Percentiles rank a stretch among this genome's conserved stretches.
Conservation (phyloP, 2,797 vertebrate genomes). For the Nasua narica region DNA sequence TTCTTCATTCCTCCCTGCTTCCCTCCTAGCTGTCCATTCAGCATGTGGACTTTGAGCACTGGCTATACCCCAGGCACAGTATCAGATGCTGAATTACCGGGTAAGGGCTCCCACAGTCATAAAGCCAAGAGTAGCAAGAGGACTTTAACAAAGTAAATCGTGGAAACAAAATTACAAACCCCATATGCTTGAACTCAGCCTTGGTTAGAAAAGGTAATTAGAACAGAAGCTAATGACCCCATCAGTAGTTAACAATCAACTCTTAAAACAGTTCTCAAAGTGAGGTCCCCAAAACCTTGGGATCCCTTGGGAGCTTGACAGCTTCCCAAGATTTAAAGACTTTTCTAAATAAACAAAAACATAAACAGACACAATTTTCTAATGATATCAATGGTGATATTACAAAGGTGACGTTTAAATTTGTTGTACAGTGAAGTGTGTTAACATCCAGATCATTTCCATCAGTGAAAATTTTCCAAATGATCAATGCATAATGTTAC, state of each 20-base stretch:
- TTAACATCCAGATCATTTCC: neutral
- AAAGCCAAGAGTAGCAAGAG: neutral
- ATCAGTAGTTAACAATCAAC: neutral
- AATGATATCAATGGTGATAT: neutral
- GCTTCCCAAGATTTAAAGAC: neutral
- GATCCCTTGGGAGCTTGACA: neutral
- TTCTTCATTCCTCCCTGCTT: neutral
- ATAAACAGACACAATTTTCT: neutral
- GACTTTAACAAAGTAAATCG: neutral
- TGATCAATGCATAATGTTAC: neutral
- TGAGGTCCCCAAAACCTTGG: neutral
- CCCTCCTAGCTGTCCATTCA: neutral
- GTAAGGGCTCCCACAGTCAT: neutral
- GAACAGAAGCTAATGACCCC: neutral
- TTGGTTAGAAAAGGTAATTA: neutral
- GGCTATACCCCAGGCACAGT: neutral
- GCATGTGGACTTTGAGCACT: neutral
- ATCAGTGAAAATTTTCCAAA: neutral
- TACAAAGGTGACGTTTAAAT: neutral
- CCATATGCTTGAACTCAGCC: neutral
- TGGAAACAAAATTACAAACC: neutral
- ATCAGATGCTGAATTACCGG: neutral
- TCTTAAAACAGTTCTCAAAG: constrained; percentile 2
- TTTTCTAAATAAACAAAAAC: neutral
- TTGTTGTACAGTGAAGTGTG: neutral